These are phyloP conservation scores for Lucinisca nassula DNA, from an alignment of 2,888 invertebrate genomes.

Conservation along the genomic window DNA sequence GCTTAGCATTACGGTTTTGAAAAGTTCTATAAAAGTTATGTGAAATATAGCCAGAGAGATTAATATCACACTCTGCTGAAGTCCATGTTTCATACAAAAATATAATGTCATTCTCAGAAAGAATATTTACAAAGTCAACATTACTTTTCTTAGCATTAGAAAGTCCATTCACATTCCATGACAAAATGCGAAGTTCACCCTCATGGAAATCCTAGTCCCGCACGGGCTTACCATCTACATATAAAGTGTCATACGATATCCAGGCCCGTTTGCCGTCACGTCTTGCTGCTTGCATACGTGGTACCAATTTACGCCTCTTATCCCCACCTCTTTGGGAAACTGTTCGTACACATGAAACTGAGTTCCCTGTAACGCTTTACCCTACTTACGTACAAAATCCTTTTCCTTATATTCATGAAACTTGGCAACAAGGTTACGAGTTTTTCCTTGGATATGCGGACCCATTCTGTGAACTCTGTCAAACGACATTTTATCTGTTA, in stretches of 20 bases:
- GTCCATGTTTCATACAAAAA: conserved; percentile 32
- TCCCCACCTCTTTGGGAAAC: conserved; percentile 16
- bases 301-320: conserved; percentile 3
- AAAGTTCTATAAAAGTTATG: conserved; percentile 18
- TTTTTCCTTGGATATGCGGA: conserved; percentile 5
- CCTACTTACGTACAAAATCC: conserved; percentile 37
- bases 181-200: not conserved
- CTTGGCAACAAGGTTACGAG: conserved; percentile 47
- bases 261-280: conserved; percentile 18
- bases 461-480: conserved; percentile 43
- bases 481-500: conserved; percentile 14
- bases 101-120: conserved; percentile 11
- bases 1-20: conserved; percentile 9
- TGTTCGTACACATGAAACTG: conserved; percentile 9
- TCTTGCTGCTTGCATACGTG: conserved; percentile 15
- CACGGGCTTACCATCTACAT: not conserved
- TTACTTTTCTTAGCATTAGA: not conserved
- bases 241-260: conserved; percentile 22
- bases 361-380: not conserved
- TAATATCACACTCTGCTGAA: not conserved
- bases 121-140: not conserved
- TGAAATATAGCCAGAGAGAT: not conserved
- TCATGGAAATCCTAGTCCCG: not conserved
- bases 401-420: conserved; percentile 41
- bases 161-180: conserved; percentile 24